Percentiles rank a stretch among this genome's conserved stretches.
Conservation (phyloP, 2,113 vertebrate species). For the Otis tarda region DNA sequence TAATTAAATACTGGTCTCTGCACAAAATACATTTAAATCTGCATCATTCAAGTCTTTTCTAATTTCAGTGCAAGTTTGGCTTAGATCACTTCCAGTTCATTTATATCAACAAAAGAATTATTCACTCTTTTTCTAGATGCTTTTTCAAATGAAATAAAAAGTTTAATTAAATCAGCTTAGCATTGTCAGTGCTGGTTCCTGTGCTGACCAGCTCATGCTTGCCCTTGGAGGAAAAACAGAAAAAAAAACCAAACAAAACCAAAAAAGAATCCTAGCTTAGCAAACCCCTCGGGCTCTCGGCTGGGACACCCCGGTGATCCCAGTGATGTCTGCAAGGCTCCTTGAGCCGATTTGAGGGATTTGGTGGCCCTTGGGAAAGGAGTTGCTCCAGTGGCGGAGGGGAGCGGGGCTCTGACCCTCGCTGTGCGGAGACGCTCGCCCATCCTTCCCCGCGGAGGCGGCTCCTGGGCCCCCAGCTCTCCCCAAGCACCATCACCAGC, state of each 20-base stretch:
- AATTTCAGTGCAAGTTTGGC: not conserved
- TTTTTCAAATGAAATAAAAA: not conserved
- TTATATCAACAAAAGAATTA: not conserved
- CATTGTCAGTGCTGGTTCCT: not conserved
- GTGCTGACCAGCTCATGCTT: not conserved
- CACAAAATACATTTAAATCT: not conserved
- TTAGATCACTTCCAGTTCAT: not conserved
- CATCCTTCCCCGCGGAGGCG: not conserved
- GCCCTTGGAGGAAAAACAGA: not conserved
- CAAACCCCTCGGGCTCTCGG: not conserved
- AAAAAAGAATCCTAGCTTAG: not conserved
- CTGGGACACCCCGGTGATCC: not conserved
- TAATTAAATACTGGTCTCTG: not conserved
- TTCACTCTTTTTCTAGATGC: not conserved
- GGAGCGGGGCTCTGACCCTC: not conserved
- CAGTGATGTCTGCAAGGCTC: rapidly evolving
- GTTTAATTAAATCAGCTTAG: not conserved
- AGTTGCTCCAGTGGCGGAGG: not conserved
- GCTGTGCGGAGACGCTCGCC: rapidly evolving
- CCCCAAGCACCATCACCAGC: not conserved
- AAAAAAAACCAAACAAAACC: too few species aligned
- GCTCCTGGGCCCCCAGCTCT: not conserved
- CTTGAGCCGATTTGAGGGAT: not conserved
- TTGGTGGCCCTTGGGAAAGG: not conserved
- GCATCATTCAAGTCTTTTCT: not conserved